phyloP scores from a whole-genome alignment of 2,113 vertebrate species.

The Alosa alosa region DNA sequence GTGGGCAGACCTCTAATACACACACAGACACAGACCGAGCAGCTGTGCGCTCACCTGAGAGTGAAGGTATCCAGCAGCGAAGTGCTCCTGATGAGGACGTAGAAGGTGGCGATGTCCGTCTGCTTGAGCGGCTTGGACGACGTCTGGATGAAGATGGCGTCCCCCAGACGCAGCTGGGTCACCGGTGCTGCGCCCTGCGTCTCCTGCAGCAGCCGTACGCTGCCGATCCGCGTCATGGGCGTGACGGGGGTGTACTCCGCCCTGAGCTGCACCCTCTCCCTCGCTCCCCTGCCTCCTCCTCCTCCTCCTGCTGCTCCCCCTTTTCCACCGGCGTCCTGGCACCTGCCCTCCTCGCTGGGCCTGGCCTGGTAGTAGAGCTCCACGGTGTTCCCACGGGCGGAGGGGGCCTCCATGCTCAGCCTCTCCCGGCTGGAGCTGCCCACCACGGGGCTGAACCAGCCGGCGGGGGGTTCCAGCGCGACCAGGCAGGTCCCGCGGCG shows the following conservation, averaged over 20 bases:
- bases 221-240: conserved; percentile 86
- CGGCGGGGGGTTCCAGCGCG: conserved; percentile 68
- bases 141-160: conserved; percentile 77
- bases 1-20: no score
- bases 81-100: conserved; percentile 77
- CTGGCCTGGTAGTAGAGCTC: conserved; percentile 84
- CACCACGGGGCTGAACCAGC: conserved; percentile 77
- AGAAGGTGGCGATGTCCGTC: conserved; percentile 83
- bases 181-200: conserved; percentile 69
- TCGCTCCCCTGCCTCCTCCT: conserved; percentile 44
- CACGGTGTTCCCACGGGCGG: conserved; percentile 74
- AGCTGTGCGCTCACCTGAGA: conserved; percentile 75
- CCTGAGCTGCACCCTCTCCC: conserved; percentile 60
- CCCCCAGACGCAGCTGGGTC: conserved; percentile 79
- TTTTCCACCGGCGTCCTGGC: conserved; percentile 45
- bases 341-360: conserved; percentile 71
- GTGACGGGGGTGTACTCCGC: conserved; percentile 73
- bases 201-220: conserved; percentile 82
- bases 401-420: conserved; percentile 51
- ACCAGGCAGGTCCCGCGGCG: conserved; percentile 83
- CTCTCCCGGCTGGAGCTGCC: conserved; percentile 77
- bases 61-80: conserved; percentile 84
- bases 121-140: conserved; percentile 75
- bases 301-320: conserved; percentile 20
- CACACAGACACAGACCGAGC: background rate